Evolutionary conservation across 1,140 invertebrate genomes (phyloP).

Genomic region (Pararge aegeria): DNA sequence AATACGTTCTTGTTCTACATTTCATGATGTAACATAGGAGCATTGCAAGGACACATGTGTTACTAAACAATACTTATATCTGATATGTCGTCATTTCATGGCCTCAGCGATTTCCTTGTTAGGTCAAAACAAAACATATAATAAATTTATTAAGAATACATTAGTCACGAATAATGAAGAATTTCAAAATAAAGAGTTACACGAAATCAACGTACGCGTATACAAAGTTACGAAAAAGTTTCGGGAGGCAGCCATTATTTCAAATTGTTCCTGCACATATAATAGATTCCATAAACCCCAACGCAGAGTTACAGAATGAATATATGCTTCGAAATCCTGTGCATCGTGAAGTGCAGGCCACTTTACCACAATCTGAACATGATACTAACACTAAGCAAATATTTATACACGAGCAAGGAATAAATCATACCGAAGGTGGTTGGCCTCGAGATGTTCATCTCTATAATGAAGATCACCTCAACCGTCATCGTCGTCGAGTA

Average conservation of each 20-base stretch:
- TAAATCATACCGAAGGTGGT: constrained; percentile 95
- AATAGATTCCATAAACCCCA: constrained; percentile 58
- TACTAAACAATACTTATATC: constrained; percentile 37
- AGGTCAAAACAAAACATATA: not conserved
- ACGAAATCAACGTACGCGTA: constrained; percentile 56
- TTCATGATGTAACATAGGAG: constrained; percentile 3
- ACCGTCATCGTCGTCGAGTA: constrained; percentile 93
- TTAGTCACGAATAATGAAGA: constrained; percentile 4
- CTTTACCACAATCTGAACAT: constrained; percentile 57
- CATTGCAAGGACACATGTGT: constrained; percentile 57
- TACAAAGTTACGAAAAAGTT: constrained; percentile 54
- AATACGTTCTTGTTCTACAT: constrained; percentile 2
- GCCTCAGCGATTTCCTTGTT: constrained; percentile 44
- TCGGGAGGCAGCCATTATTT: constrained; percentile 62
- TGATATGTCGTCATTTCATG: constrained; percentile 38
- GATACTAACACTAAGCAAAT: constrained; percentile 70
- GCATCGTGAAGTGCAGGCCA: constrained; percentile 53
- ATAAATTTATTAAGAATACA: too few relatives aligned
- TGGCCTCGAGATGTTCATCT: constrained; percentile 97
- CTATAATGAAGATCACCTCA: constrained; percentile 90
- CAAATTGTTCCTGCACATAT: constrained; percentile 54
- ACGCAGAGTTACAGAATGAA: constrained; percentile 47
- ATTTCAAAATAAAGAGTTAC: constrained; percentile 43
- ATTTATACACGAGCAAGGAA: constrained; percentile 80
- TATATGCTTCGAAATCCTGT: constrained; percentile 67